Evolutionary conservation across 2,888 invertebrate species (phyloP), one percentile per base, ranked within the genome.

Genomic region (Epistrophe grossulariae): DNA sequence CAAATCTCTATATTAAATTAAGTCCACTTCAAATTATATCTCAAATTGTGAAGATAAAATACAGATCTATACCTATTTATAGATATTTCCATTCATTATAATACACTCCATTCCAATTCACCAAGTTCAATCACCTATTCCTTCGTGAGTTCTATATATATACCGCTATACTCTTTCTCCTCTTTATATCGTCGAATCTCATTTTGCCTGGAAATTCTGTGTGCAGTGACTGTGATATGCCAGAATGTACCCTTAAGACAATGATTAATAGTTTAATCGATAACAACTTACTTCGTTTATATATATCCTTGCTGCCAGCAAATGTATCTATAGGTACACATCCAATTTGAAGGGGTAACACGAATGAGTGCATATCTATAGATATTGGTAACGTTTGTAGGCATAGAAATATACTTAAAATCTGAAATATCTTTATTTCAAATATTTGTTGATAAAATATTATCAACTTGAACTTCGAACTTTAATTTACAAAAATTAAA

Each of bases 191-290:
- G 57, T 70, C 59, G 66, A 40, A 35, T 35, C 50, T 68, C 35
- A 50, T 68, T 78, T 40, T 59, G 38, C 80, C 80, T 62, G 77
- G 83, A 79, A 87, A 83, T 85, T 88, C 89, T 85, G 72, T 87
- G 88, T 85, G 88, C 89, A 88, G 71, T 87, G 88, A 89, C 88
- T 89, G 89, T 84, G 89, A 89, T 88, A 81, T 89, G 89, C 88
- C 89, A 89, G 89, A 89, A 84, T 82, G 89, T 87, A 88, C 89
- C 88, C 88, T 89, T 89, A 89, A 89, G 89, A 88, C 89, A 89
- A 88, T 90, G 90, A 90, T 90, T 89, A 89, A 90, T 90, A 88
- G 87, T 88, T 88, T 78, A 90, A 90, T 90, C 90, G 90, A 90
- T 90, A 89, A 88, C 60, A 89, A 88, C 59, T 88, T 79, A 84